Conservation (phyloP, 2,113 vertebrate species). For the Dromaius novaehollandiae region DNA sequence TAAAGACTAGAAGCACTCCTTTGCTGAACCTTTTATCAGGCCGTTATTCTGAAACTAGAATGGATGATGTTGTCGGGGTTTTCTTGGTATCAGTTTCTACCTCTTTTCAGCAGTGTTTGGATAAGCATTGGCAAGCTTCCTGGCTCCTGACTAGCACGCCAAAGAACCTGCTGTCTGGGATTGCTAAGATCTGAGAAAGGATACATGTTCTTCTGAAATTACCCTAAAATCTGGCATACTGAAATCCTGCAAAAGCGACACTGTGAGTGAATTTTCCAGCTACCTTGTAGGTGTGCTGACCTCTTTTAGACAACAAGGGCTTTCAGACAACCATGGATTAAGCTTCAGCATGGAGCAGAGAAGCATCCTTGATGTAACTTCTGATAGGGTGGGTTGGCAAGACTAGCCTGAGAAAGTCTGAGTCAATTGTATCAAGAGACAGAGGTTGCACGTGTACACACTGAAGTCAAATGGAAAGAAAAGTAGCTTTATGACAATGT, state of each 20-base stretch:
- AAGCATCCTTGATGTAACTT: neutral
- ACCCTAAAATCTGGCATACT: neutral
- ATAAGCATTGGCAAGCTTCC: neutral
- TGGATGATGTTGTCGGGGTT: neutral
- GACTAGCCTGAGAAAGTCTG: neutral
- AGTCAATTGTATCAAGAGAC: neutral
- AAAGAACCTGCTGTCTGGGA: neutral
- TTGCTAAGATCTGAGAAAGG: neutral
- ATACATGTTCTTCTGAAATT: neutral
- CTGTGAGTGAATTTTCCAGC: neutral
- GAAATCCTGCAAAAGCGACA: neutral
- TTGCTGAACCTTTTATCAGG: neutral
- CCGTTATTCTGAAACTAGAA: neutral
- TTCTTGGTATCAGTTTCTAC: neutral
- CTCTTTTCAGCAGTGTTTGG: neutral
- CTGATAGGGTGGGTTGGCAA: neutral
- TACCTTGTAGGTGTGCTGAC: neutral
- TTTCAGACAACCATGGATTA: neutral
- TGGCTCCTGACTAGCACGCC: neutral
- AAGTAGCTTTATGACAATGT: neutral
- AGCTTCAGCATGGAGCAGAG: neutral
- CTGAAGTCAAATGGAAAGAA: neutral
- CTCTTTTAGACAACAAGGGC: neutral
- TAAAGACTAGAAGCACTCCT: neutral
- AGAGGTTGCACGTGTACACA: rapidly evolving